These are phyloP conservation scores for Tipula vernalis DNA, from an alignment of 2,888 invertebrate species.

Conservation along the genomic window DNA sequence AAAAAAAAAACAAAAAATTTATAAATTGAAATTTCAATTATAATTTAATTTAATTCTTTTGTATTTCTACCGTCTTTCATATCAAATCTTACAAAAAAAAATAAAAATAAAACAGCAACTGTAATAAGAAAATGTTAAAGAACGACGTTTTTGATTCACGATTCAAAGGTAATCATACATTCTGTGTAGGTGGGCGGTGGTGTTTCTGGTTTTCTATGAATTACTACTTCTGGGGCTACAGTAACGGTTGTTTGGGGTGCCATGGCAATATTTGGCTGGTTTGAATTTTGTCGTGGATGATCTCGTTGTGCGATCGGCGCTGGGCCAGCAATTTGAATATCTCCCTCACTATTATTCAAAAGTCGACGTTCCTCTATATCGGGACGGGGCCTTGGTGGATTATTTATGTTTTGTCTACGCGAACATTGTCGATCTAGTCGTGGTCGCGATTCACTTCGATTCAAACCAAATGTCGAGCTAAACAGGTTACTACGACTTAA, in stretches of 20 bases:
- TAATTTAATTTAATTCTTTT: conserved; percentile 4
- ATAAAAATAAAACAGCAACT: neutral
- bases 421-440: neutral
- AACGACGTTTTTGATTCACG: neutral
- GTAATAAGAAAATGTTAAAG: neutral
- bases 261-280: neutral
- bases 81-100: neutral
- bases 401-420: neutral
- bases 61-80: neutral
- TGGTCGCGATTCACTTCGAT: neutral
- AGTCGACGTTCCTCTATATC: neutral
- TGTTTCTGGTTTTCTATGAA: neutral
- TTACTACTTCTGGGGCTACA: neutral
- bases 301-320: neutral
- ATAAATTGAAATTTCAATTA: conserved; percentile 4
- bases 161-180: neutral
- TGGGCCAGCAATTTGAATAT: neutral
- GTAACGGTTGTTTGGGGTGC: neutral
- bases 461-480: neutral
- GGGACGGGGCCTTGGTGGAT: neutral
- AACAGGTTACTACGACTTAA: neutral
- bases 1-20: neutral
- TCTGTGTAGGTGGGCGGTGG: conserved; percentile 7
- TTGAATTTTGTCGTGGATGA: neutral
- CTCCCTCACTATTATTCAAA: neutral